A percentile compares a stretch with the other conserved stretches of the same genome.
Conservation (phyloP, 2,113 vertebrate genomes). For the Indri indri region DNA sequence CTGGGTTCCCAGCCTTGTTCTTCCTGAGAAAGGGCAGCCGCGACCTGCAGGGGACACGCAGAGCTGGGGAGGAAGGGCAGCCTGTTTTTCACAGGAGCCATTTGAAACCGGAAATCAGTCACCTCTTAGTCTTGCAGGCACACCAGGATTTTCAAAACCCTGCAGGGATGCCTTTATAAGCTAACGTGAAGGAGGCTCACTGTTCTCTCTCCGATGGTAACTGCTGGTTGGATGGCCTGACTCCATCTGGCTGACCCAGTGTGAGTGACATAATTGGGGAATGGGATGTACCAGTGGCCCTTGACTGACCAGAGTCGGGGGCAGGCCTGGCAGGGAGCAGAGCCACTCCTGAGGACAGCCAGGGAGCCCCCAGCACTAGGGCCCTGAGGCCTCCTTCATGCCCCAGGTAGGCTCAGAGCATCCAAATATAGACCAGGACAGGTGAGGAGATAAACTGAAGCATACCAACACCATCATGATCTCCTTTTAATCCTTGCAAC, state of each 20-base stretch:
- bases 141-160: neutral
- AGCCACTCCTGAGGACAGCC: neutral
- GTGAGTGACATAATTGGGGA: neutral
- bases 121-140: neutral
- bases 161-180: neutral
- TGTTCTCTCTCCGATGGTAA: neutral
- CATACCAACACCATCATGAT: too few relatives aligned
- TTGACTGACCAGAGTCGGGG: neutral
- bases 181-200: neutral
- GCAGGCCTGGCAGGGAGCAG: neutral
- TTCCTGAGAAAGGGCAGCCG: neutral
- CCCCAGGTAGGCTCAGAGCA: neutral
- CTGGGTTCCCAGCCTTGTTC: neutral
- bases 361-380: too few relatives aligned
- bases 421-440: neutral
- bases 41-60: neutral
- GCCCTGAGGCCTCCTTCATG: neutral
- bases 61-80: neutral
- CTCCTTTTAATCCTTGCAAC: neutral
- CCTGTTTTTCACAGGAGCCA: neutral
- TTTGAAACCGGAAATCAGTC: neutral
- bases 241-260: neutral
- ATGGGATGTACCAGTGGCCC: neutral
- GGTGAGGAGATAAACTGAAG: neutral
- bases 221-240: neutral